Evolutionary conservation across 1,140 invertebrate species (phyloP).

Genomic region (Harpegnathos saltator): DNA sequence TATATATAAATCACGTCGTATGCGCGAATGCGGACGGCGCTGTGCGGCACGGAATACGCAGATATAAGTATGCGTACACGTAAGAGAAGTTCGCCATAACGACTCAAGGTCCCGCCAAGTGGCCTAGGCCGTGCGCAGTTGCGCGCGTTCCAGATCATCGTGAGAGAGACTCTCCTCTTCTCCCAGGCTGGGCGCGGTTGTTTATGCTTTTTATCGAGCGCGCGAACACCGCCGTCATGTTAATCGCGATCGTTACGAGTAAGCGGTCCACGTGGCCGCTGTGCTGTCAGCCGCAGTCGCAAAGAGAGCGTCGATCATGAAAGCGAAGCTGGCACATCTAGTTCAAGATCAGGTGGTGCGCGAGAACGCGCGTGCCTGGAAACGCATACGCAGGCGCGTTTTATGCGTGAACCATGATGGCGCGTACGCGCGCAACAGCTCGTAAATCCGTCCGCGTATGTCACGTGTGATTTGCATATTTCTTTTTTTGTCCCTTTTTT

Average conservation of each 20-base stretch:
- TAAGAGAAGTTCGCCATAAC: conserved; percentile 56
- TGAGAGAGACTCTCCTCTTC: conserved; percentile 77
- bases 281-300: neutral
- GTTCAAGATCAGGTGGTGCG: conserved; percentile 60
- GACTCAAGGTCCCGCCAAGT: conserved; percentile 75
- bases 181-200: conserved; percentile 78
- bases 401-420: neutral
- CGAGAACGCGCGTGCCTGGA: conserved; percentile 1
- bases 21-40: neutral
- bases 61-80: conserved; percentile 18
- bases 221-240: conserved; percentile 49
- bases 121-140: conserved; percentile 55
- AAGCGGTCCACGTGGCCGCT: conserved; percentile 5
- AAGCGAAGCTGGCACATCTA: conserved; percentile 62
- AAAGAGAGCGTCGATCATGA: conserved; percentile 51
- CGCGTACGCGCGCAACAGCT: neutral
- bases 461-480: conserved; percentile 10
- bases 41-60: conserved; percentile 27
- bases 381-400: conserved; percentile 18
- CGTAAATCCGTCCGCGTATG: neutral
- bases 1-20: neutral
- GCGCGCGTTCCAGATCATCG: conserved; percentile 82
- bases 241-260: conserved; percentile 42
- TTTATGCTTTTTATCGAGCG: conserved; percentile 71
- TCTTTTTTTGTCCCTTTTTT: neutral